A percentile compares a stretch with the other conserved stretches of the same genome.
Conservation (phyloP, 2,113 vertebrate species). For the Oplegnathus fasciatus region DNA sequence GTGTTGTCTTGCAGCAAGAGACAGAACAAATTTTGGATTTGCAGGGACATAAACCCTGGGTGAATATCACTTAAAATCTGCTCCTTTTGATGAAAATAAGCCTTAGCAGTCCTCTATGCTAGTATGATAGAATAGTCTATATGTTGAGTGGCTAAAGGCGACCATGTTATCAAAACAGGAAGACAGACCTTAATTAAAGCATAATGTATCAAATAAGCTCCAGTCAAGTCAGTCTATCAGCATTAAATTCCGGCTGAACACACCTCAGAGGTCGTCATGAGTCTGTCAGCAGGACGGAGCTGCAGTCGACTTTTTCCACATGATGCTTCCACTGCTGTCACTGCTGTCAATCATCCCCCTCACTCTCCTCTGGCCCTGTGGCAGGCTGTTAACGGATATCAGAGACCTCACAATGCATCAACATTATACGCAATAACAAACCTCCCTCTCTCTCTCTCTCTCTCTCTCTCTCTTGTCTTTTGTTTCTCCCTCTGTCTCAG, state of each 20-base stretch:
- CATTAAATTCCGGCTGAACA: conserved; percentile 13
- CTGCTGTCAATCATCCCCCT: conserved; percentile 54
- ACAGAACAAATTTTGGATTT: not conserved
- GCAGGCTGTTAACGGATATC: conserved; percentile 58
- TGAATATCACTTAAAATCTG: conserved; percentile 11
- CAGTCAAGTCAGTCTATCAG: conserved; percentile 16
- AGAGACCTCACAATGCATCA: conserved; percentile 44
- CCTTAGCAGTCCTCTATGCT: not conserved
- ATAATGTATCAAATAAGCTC: conserved; percentile 35
- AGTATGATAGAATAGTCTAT: not conserved
- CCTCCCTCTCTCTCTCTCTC: conserved; percentile 1
- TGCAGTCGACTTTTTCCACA: conserved; percentile 30
- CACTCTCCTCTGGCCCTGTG: conserved; percentile 38
- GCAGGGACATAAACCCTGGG: not conserved
- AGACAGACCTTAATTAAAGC: conserved; percentile 24
- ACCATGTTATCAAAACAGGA: conserved; percentile 20
- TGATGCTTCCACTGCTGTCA: conserved; percentile 30
- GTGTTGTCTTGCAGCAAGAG: not conserved
- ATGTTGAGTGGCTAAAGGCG: conserved; percentile 2
- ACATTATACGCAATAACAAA: conserved; percentile 44
- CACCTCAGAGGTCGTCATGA: conserved; percentile 34
- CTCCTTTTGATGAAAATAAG: not conserved
- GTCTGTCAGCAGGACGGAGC: conserved; percentile 41
- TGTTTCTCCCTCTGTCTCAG: conserved; percentile 72
- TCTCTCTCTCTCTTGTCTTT: conserved; percentile 38